Percentiles rank a stretch among this genome's conserved stretches.
Conservation (phyloP, 2,888 invertebrate genomes). For the Pollenia angustigena region DNA sequence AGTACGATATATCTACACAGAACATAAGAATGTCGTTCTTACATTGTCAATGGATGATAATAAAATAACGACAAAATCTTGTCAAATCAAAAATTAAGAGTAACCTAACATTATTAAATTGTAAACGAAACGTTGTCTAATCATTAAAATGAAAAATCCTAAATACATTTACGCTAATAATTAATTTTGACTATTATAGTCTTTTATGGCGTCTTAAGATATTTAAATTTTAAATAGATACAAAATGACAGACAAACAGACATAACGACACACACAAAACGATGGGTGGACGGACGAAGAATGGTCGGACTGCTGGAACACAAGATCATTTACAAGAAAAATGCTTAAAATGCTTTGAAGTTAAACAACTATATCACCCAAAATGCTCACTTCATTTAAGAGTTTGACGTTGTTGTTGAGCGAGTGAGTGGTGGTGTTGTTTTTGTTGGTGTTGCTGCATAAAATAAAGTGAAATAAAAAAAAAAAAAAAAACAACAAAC, state of each 20-base stretch:
- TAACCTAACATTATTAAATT: too few species aligned
- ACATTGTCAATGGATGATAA: too few species aligned
- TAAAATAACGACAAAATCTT: too few species aligned
- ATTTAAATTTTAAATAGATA: constrained; percentile 41
- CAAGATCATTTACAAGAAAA: constrained; percentile 62
- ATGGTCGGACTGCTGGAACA: constrained; percentile 20
- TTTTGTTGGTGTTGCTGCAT: constrained; percentile 20
- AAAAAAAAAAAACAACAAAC: constrained; percentile 57
- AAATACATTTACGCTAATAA: constrained; percentile 40
- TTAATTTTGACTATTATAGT: constrained; percentile 66
- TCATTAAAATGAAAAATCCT: background rate
- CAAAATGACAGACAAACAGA: constrained; percentile 21
- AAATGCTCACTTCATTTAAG: constrained; percentile 62
- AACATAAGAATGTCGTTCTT: too few species aligned
- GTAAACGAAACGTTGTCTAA: background rate
- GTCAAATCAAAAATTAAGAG: too few species aligned
- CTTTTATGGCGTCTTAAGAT: constrained; percentile 66
- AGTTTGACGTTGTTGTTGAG: constrained; percentile 58
- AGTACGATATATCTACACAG: too few species aligned
- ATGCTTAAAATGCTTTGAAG: constrained; percentile 69
- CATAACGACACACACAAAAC: constrained; percentile 18
- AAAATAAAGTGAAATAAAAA: constrained; percentile 45
- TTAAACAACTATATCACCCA: constrained; percentile 68
- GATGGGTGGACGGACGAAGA: background rate
- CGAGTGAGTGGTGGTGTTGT: constrained; percentile 43